phyloP scores from a whole-genome alignment of 2,113 vertebrate species.

The Cynopterus brachyotis region DNA sequence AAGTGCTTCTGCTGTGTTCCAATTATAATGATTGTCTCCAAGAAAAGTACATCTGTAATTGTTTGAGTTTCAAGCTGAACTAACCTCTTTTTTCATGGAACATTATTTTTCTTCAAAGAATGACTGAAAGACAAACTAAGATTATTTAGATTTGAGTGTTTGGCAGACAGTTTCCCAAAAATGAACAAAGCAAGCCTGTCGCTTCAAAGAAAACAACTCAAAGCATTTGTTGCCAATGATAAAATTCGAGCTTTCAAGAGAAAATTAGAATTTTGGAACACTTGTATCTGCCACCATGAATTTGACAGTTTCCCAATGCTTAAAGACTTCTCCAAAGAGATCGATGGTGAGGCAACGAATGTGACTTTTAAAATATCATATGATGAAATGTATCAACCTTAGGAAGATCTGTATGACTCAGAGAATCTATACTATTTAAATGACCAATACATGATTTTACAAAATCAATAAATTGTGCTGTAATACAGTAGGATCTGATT shows the following conservation, averaged over 20 bases:
- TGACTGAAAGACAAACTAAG: slow-evolving; percentile 56
- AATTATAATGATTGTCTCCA: background rate
- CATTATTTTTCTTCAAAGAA: slow-evolving; percentile 63
- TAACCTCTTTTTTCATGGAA: slow-evolving; percentile 35
- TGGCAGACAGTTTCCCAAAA: slow-evolving; percentile 65
- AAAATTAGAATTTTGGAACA: slow-evolving; percentile 70
- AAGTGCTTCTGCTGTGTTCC: background rate
- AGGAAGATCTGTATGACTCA: slow-evolving; percentile 22
- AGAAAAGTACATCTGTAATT: background rate
- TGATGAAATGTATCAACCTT: slow-evolving; percentile 52
- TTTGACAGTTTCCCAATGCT: slow-evolving; percentile 36
- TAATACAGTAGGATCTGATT: background rate
- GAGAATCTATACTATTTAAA: slow-evolving; percentile 42
- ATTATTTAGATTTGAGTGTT: slow-evolving; percentile 52
- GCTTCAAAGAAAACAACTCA: slow-evolving; percentile 70
- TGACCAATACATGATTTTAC: background rate
- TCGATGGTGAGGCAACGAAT: slow-evolving; percentile 30
- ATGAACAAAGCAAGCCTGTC: slow-evolving; percentile 70
- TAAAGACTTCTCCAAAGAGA: slow-evolving; percentile 52
- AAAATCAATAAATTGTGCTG: slow-evolving; percentile 34
- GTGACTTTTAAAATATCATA: slow-evolving; percentile 37
- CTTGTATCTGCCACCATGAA: slow-evolving; percentile 54
- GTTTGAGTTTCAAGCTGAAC: slow-evolving; percentile 47
- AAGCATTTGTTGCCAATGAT: slow-evolving; percentile 64
- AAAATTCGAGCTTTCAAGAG: slow-evolving; percentile 64